phyloP scores from a whole-genome alignment of 92 coral and sea anemone species.

The Porites rus region DNA sequence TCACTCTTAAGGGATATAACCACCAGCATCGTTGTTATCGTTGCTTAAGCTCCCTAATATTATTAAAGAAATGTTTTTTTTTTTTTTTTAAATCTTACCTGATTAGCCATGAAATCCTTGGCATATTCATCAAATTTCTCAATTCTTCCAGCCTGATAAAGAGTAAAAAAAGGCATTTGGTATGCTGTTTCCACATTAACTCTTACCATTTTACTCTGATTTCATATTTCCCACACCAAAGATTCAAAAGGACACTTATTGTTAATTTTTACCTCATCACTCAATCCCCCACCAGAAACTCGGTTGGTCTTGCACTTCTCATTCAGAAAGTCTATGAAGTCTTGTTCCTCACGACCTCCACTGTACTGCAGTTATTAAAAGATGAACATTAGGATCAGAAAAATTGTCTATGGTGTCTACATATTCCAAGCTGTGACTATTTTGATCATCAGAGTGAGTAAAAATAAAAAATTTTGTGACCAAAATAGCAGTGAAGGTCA shows the following conservation, averaged over 20 bases:
- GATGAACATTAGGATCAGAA: neutral
- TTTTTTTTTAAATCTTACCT: slow-evolving; percentile 40
- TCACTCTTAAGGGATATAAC: too few species aligned
- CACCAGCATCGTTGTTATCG: too few species aligned
- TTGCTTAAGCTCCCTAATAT: neutral
- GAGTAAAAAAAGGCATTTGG: neutral
- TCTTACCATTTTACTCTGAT: too few species aligned
- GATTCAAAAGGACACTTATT: too few species aligned
- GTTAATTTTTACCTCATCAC: slow-evolving; percentile 60
- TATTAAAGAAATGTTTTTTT: neutral
- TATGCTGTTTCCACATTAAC: neutral
- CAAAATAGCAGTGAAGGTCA: too few species aligned
- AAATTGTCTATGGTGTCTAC: too few species aligned
- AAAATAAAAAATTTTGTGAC: too few species aligned
- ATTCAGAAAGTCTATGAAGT: slow-evolving; percentile 89
- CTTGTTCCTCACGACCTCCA: slow-evolving; percentile 83
- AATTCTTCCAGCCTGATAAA: slow-evolving; percentile 87
- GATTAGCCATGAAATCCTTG: slow-evolving; percentile 83
- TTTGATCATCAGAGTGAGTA: too few species aligned
- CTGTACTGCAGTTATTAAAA: slow-evolving; percentile 51
- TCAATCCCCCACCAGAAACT: slow-evolving; percentile 86
- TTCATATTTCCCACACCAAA: too few species aligned
- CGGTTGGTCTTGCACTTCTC: slow-evolving; percentile 88
- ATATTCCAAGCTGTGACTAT: too few species aligned
- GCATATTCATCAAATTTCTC: slow-evolving; percentile 80